These are phyloP conservation scores for Chymomyza caudatula DNA, from an alignment of 2,888 invertebrate genomes.

Conservation along the genomic window DNA sequence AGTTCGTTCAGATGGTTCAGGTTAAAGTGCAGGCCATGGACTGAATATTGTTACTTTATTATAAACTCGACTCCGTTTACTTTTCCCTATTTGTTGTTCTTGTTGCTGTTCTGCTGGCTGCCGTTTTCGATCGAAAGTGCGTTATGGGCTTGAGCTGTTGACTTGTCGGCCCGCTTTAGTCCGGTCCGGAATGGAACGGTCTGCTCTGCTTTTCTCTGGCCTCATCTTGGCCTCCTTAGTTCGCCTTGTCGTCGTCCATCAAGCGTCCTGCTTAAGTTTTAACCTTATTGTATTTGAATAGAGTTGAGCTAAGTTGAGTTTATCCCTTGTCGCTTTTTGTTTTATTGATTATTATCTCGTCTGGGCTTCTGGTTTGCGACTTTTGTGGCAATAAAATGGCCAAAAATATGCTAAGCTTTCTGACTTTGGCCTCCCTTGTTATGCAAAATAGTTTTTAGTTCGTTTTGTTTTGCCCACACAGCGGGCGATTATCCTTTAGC, in stretches of 20 bases:
- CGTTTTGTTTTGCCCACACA: background rate
- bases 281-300: constrained; percentile 41
- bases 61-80: constrained; percentile 46
- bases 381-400: background rate
- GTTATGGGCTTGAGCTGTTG: background rate
- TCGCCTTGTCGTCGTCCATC: constrained; percentile 17
- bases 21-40: constrained; percentile 43
- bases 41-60: constrained; percentile 68
- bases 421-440: constrained; percentile 29
- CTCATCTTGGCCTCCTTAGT: background rate
- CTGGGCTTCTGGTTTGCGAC: background rate
- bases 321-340: background rate
- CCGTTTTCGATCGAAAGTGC: background rate
- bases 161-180: background rate
- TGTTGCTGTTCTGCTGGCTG: background rate
- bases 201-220: background rate
- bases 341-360: constrained; percentile 47
- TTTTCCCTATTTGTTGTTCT: constrained; percentile 40
- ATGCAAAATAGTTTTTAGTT: constrained; percentile 1
- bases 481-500: constrained; percentile 22
- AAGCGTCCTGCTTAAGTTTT: constrained; percentile 34
- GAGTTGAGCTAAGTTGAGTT: background rate
- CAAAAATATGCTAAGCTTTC: constrained; percentile 23
- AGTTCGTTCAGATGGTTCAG: constrained; percentile 50
- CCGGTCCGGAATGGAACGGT: background rate